Evolutionary conservation across 2,797 vertebrate species (phyloP).

Genomic region (Caiman crocodilus): DNA sequence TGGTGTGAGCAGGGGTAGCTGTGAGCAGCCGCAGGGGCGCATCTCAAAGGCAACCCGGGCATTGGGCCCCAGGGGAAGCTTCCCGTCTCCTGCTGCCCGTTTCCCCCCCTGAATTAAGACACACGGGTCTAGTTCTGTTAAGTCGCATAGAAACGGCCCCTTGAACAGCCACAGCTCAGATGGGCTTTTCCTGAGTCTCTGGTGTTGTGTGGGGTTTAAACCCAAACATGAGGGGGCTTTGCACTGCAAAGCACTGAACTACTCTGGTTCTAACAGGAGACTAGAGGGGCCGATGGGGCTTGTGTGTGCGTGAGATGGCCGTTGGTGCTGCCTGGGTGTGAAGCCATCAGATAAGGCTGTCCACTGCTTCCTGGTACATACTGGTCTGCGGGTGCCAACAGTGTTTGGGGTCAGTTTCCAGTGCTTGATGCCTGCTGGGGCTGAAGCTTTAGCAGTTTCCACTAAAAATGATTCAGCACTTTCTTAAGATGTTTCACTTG

Average conservation of each 20-base stretch:
- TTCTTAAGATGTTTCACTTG: neutral
- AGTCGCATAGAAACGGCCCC: fast-evolving
- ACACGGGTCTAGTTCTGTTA: neutral
- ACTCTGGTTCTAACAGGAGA: too few species aligned
- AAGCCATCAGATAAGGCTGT: neutral
- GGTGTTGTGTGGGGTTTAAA: neutral
- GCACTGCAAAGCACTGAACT: neutral
- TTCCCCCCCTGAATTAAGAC: fast-evolving
- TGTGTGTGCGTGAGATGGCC: neutral
- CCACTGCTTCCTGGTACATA: neutral
- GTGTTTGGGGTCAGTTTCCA: neutral
- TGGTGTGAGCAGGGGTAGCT: neutral
- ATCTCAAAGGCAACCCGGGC: too few species aligned
- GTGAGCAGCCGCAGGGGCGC: neutral
- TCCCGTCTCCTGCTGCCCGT: fast-evolving
- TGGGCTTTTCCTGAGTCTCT: neutral
- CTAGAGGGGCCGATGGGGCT: neutral
- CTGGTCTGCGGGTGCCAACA: neutral
- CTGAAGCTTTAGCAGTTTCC: neutral
- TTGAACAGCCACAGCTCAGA: neutral
- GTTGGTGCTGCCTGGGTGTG: too few species aligned
- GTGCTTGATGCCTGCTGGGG: neutral
- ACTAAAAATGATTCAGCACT: neutral
- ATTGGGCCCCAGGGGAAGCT: neutral
- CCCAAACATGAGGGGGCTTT: neutral